phyloP scores from a whole-genome alignment of 1,140 invertebrate species.

The Thaumetopoea pityocampa region DNA sequence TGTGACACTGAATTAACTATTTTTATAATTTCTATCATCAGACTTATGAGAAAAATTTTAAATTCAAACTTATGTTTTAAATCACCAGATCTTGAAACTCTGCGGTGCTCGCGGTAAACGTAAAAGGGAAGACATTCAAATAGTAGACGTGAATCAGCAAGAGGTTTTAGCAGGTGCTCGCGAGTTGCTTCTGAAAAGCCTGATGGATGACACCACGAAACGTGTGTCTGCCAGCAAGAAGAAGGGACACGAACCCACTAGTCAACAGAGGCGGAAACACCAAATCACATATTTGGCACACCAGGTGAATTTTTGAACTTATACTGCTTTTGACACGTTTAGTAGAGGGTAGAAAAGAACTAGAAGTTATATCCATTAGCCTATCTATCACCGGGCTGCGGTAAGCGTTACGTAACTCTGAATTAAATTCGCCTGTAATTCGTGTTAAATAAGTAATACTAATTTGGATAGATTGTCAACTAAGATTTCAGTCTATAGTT shows the following conservation, averaged over 20 bases:
- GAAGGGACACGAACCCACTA: slow-evolving; percentile 80
- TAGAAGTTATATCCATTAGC: too few species aligned
- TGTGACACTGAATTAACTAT: too few species aligned
- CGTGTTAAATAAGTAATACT: too few species aligned
- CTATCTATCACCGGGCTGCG: too few species aligned
- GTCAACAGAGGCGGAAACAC: slow-evolving; percentile 89
- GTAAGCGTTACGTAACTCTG: too few species aligned
- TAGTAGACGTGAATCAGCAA: slow-evolving; percentile 90
- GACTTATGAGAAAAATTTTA: too few species aligned
- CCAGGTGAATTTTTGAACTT: slow-evolving; percentile 78
- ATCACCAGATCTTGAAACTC: slow-evolving; percentile 69
- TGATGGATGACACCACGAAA: slow-evolving; percentile 84
- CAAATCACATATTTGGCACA: slow-evolving; percentile 97
- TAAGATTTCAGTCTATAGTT: too few species aligned
- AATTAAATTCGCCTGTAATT: too few species aligned
- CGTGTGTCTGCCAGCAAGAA: slow-evolving; percentile 70
- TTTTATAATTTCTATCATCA: too few species aligned
- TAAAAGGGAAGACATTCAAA: slow-evolving; percentile 75
- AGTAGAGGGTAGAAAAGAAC: too few species aligned
- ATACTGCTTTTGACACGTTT: too few species aligned
- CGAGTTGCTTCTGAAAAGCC: slow-evolving; percentile 87
- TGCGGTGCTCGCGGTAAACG: slow-evolving; percentile 66
- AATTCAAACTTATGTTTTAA: slow-evolving; percentile 8
- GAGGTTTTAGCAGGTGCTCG: slow-evolving; percentile 87
- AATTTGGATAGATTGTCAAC: too few species aligned